These are phyloP conservation scores for Heliopora coerulea DNA, from an alignment of 92 coral and sea anemone species.

Conservation along the genomic window DNA sequence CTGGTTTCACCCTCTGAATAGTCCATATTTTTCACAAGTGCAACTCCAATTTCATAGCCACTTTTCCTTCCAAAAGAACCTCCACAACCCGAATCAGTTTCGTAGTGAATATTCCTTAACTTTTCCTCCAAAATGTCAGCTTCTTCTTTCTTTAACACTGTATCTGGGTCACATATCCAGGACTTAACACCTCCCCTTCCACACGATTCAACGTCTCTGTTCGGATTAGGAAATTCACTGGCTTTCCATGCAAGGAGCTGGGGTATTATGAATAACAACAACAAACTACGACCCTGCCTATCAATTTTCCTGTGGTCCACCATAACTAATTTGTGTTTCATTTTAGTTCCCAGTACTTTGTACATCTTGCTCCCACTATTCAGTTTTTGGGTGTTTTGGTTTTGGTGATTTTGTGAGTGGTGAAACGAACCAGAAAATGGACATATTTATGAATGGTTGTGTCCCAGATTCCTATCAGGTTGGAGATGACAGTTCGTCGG, in stretches of 20 bases:
- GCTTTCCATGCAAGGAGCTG: constrained; percentile 52
- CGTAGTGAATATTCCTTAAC: constrained; percentile 48
- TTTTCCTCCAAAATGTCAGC: constrained; percentile 70
- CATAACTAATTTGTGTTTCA: too few relatives aligned
- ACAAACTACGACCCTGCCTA: too few relatives aligned
- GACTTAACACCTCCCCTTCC: constrained; percentile 74
- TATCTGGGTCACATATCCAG: constrained; percentile 83
- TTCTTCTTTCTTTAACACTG: constrained; percentile 55
- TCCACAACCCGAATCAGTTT: constrained; percentile 72
- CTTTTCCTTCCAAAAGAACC: constrained; percentile 35
- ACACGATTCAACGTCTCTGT: constrained; percentile 57
- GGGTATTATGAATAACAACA: too few relatives aligned
- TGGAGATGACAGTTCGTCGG: constrained; percentile 40
- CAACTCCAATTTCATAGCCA: constrained; percentile 78
- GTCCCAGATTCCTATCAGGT: constrained; percentile 13
- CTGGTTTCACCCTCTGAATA: constrained; percentile 32
- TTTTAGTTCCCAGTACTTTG: too few relatives aligned
- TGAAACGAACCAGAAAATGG: not conserved
- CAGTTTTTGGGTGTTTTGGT: too few relatives aligned
- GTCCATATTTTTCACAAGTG: constrained; percentile 62
- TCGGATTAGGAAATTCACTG: constrained; percentile 74
- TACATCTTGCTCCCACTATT: too few relatives aligned
- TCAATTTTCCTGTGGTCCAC: too few relatives aligned
- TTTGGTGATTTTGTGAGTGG: too few relatives aligned
- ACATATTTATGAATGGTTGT: not conserved